These are phyloP conservation scores for Dilophus febrilis DNA, from an alignment of 2,888 invertebrate species.

Conservation along the genomic window DNA sequence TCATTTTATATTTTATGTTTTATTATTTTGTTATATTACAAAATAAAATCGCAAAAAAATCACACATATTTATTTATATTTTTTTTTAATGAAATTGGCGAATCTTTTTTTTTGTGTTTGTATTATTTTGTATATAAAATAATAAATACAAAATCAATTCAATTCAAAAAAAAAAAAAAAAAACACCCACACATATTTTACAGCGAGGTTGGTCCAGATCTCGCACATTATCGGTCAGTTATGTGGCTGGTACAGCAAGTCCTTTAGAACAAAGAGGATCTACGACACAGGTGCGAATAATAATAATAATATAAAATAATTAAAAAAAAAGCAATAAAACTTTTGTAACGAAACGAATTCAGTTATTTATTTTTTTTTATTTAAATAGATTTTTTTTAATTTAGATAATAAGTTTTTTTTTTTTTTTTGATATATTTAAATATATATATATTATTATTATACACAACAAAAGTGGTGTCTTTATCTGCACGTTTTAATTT, in stretches of 20 bases:
- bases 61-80: too few relatives aligned
- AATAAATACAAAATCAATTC: background rate
- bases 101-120: background rate
- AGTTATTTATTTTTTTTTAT: background rate
- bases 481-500: background rate
- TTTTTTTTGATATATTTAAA: background rate
- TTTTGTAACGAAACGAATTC: too few relatives aligned
- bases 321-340: background rate
- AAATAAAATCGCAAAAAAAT: too few relatives aligned
- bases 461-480: background rate
- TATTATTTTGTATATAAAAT: constrained; percentile 1
- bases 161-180: too few relatives aligned
- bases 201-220: constrained; percentile 76
- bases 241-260: constrained; percentile 58
- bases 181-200: constrained; percentile 27
- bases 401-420: background rate
- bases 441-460: too few relatives aligned
- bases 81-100: background rate
- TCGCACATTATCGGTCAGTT: constrained; percentile 76
- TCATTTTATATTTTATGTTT: too few relatives aligned
- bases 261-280: constrained; percentile 62
- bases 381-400: background rate
- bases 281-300: constrained; percentile 39
- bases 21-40: too few relatives aligned
- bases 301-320: background rate